Conservation (phyloP, 2,888 invertebrate species). For the Drosophila stalkeri region DNA sequence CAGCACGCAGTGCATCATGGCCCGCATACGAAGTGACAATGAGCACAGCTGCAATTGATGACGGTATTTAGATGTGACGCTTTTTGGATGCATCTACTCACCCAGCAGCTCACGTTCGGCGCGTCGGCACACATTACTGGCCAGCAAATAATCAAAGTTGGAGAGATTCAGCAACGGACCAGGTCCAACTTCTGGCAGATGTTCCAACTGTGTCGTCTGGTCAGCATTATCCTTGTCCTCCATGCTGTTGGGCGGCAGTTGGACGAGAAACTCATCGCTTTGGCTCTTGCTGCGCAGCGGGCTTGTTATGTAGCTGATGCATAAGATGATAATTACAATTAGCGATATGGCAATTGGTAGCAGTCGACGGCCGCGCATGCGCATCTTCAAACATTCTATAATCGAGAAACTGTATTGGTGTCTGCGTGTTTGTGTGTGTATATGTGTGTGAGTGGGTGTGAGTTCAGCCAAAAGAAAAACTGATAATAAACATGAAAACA, state of each 20-base stretch:
- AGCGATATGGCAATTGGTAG: slow-evolving; percentile 70
- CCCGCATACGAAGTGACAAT: slow-evolving; percentile 92
- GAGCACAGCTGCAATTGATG: slow-evolving; percentile 82
- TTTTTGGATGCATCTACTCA: slow-evolving; percentile 31
- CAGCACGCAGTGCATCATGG: slow-evolving; percentile 89
- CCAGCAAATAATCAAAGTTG: slow-evolving; percentile 77
- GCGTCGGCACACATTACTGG: slow-evolving; percentile 74
- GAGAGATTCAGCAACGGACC: slow-evolving; percentile 77
- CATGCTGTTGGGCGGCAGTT: slow-evolving; percentile 42
- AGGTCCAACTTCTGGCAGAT: slow-evolving; percentile 2
- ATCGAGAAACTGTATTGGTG: slow-evolving; percentile 2
- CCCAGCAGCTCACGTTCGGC: slow-evolving; percentile 82
- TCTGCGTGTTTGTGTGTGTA: slow-evolving; percentile 25
- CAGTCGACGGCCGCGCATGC: slow-evolving; percentile 81
- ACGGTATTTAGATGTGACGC: neutral
- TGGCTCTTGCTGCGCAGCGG: slow-evolving; percentile 27
- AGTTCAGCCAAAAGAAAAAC: slow-evolving; percentile 5
- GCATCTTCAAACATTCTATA: slow-evolving; percentile 79
- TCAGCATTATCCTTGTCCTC: slow-evolving; percentile 12
- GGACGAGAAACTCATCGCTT: slow-evolving; percentile 76
- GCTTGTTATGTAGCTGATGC: slow-evolving; percentile 69
- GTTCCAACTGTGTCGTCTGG: neutral
- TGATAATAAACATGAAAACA: slow-evolving; percentile 21
- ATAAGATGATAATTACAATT: slow-evolving; percentile 74
- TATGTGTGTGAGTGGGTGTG: slow-evolving; percentile 3